Evolutionary conservation across 2,113 vertebrate genomes (phyloP), one percentile per base, ranked within the genome.

Genomic region (Podiceps cristatus): DNA sequence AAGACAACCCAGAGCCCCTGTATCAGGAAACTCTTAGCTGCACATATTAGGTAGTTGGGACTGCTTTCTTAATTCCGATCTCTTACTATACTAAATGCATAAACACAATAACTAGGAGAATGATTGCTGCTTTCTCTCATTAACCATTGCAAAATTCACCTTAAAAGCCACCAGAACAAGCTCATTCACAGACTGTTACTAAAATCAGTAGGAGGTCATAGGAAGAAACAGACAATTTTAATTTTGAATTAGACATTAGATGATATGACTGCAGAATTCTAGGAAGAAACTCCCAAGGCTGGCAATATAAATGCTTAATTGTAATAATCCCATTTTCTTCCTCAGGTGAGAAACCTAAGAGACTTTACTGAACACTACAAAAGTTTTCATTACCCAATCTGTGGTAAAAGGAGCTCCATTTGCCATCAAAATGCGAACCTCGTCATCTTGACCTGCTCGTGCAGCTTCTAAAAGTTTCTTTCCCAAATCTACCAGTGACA

Each of bases 391-490:
- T 98, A 99, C 99, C 99, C 99, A 99, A 59, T 99, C 99, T 94
- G 99, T 99, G 88, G 99, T 99, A 96, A 99, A 99, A 94, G 99
- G 99, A 72, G 99, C 99, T 97, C 99, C 99, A 97, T 99, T 99
- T 95, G 99, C 99, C 99, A 99, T 99, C 97, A 99, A 98, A 98
- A 99, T 98, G 59, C 99, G 99, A 94, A 99, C 99, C 98, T 99
- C 99, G 4, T 99, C 99, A 97, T 99, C 99, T 97, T 99, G 99
- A 90, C 99, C 99, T 86, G 99, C 98, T 78, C 99, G 98, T 66
- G 99, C 99, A 67, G 99, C 99, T 98, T 99, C 99, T 98, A 99
- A 97, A 97, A 99, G 98, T 98, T 99, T 99, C 98, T 99, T 99
- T 94, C 98, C 98, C 98, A 99, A 98, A 97, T 99, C 98, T 98